Conservation (phyloP, 2,113 vertebrate genomes). For the Mesocricetus auratus region DNA sequence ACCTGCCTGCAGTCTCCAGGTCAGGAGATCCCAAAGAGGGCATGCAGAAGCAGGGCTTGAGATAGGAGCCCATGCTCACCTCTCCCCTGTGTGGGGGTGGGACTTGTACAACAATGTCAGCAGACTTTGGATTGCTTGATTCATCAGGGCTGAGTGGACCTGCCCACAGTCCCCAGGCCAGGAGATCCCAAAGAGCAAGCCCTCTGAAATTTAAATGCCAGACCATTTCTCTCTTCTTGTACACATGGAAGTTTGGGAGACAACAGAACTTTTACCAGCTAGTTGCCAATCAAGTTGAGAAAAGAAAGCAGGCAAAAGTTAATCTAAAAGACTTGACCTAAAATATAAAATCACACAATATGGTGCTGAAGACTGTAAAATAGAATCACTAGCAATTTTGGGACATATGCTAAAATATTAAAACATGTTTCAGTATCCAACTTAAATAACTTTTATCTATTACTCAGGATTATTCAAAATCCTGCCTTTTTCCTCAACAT, state of each 20-base stretch:
- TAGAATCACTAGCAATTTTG: slow-evolving; percentile 30
- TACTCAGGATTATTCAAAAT: not conserved
- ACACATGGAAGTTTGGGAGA: not conserved
- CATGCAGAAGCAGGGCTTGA: too few species aligned
- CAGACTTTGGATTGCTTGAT: too few species aligned
- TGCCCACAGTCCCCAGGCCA: too few species aligned
- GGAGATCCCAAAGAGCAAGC: too few species aligned
- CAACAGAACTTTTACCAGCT: not conserved
- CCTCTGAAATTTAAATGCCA: not conserved
- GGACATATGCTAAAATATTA: slow-evolving; percentile 32
- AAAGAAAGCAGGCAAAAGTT: not conserved
- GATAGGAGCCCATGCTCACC: too few species aligned
- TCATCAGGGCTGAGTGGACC: too few species aligned
- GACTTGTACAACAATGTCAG: too few species aligned
- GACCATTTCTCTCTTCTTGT: not conserved
- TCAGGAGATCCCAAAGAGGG: too few species aligned
- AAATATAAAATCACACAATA: not conserved
- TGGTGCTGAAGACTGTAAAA: not conserved
- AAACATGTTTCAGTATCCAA: slow-evolving; percentile 1
- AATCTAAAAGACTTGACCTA: not conserved
- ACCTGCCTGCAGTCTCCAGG: too few species aligned
- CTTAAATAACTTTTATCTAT: slow-evolving; percentile 40
- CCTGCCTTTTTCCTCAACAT: not conserved
- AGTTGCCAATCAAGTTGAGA: not conserved
- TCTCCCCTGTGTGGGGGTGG: too few species aligned